These are phyloP conservation scores for Metallyticus violacea DNA, from an alignment of 2,888 invertebrate genomes.

Conservation along the genomic window DNA sequence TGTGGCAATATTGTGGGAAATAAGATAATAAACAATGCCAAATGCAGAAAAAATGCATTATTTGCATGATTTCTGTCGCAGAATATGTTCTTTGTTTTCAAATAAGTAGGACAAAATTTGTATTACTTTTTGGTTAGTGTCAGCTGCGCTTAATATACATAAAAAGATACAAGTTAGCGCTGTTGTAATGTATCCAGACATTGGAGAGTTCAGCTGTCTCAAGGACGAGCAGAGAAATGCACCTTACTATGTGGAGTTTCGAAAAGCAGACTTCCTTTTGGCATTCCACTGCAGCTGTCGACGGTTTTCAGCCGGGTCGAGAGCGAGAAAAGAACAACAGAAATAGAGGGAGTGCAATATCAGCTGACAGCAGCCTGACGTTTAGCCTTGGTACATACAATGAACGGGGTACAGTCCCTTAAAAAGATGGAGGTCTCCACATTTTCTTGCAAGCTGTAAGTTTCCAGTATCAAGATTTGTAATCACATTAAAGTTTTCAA, in stretches of 20 bases:
- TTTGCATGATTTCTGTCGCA: too few species aligned
- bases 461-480: too few species aligned
- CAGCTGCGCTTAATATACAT: neutral
- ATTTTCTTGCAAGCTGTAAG: neutral
- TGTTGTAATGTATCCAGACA: neutral
- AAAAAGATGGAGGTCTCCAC: neutral
- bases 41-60: too few species aligned
- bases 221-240: neutral
- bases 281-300: neutral
- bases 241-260: neutral
- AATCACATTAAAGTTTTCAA: too few species aligned
- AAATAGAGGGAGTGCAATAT: neutral
- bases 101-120: too few species aligned
- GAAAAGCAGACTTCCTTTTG: neutral
- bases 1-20: too few species aligned
- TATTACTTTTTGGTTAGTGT: too few species aligned
- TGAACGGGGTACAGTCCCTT: neutral
- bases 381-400: neutral
- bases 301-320: neutral
- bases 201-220: neutral
- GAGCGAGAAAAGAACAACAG: neutral
- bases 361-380: neutral
- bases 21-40: too few species aligned
- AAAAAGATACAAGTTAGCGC: neutral
- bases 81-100: too few species aligned